Evolutionary conservation across 2,797 vertebrate species (phyloP).

Genomic region (Pangasius macronema): DNA sequence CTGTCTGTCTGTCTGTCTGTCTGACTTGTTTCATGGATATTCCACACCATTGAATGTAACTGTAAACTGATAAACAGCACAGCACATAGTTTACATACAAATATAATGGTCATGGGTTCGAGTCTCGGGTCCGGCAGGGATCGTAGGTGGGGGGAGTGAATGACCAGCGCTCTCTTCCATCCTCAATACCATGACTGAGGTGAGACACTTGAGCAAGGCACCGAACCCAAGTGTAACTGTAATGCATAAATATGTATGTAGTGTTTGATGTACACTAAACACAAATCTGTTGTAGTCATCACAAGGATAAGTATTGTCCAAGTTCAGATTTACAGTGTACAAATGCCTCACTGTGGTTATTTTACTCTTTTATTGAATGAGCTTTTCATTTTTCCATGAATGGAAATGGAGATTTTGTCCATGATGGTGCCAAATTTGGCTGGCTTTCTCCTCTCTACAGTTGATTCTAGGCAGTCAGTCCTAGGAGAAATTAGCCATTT

Average conservation of each 20-base stretch:
- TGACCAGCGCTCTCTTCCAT: too few relatives aligned
- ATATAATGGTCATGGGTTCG: too few relatives aligned
- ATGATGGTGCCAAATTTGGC: not conserved
- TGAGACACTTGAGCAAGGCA: too few relatives aligned
- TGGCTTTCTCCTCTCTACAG: not conserved
- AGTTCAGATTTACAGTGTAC: not conserved
- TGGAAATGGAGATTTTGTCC: not conserved
- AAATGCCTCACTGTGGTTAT: not conserved
- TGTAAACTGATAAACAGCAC: not conserved
- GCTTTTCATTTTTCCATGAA: not conserved
- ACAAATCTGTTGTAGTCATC: not conserved
- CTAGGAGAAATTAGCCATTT: not conserved
- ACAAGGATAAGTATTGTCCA: not conserved
- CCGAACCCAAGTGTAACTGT: too few relatives aligned
- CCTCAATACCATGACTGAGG: too few relatives aligned
- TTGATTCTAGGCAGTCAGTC: not conserved
- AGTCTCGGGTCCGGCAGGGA: too few relatives aligned
- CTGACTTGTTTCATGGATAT: not conserved
- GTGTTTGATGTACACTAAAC: not conserved
- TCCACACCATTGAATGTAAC: not conserved
- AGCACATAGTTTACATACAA: not conserved
- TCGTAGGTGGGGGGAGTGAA: too few relatives aligned
- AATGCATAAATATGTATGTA: not conserved
- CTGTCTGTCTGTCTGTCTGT: not conserved
- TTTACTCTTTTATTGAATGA: not conserved